Evolutionary conservation across 2,113 vertebrate species (phyloP), one percentile per base, ranked within the genome.

Genomic region (Oceanodroma tethys): DNA sequence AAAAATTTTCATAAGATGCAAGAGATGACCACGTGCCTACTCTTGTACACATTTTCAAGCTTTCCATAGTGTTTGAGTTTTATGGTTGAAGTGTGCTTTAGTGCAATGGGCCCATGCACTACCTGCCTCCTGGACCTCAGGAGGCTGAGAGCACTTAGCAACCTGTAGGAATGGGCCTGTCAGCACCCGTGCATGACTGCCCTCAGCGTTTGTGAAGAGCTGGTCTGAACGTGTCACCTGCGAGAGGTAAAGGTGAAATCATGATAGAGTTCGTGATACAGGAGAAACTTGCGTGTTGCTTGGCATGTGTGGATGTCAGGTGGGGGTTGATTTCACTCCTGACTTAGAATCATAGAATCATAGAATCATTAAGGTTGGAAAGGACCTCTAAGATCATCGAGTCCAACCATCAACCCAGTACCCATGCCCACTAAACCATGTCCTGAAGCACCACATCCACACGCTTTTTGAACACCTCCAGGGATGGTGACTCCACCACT

Each of bases 251-350:
- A 47, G 20, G 21, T 59, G 63, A 38, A 38, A 27, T 43, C 8
- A 10, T 6, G 12, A 16, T 13, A 4, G 0, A 1, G 14, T 56
- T 73, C 72, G 82, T 74, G 67, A 11, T 38, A 36, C 23, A 43
- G 42, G 32, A 76, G 66, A 56, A 63, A 32, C 17, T 27, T 78
- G 23, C 1, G 2, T 70, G 15, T 65, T 81, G 19, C 20, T 88
- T 92, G 68, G 23, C 3, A 1, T 0, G 1, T 20, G 5, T 18
- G 34, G 42, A 8, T 0, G 2, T 82, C 30, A 13, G 40, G 6
- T 52, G 22, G 29, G 36, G 14, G 20, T 21, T 42, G 9, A 48
- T 17, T 81, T 92, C 19, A 11, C 40, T 84, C 19, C 26, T 47
- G 22, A 8, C 55, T n/a, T n/a, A n/a, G n/a, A n/a, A n/a, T n/a